Conservation (phyloP, 2,888 invertebrate genomes). For the Torymus tubicola region DNA sequence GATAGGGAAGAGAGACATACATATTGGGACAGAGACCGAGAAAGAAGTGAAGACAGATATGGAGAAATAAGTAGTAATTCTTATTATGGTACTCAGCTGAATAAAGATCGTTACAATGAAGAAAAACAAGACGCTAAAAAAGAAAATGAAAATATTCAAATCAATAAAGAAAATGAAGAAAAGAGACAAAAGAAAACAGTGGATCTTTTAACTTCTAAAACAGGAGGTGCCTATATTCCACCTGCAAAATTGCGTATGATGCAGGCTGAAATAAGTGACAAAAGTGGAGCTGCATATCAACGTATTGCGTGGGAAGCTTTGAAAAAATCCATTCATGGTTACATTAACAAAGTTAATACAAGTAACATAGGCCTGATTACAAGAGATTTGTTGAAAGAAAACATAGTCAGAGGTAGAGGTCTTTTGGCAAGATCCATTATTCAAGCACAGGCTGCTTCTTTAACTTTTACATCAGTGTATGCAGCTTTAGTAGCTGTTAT, state of each 20-base stretch:
- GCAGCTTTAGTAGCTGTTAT: slow-evolving; percentile 96
- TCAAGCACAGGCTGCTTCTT: slow-evolving; percentile 97
- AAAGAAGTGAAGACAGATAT: slow-evolving; percentile 60
- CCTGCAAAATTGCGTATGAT: slow-evolving; percentile 96
- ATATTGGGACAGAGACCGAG: neutral
- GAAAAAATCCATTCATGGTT: slow-evolving; percentile 98
- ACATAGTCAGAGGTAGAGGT: slow-evolving; percentile 96
- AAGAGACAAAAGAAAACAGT: slow-evolving; percentile 76
- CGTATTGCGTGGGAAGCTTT: slow-evolving; percentile 98
- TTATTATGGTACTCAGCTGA: slow-evolving; percentile 62
- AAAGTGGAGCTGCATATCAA: slow-evolving; percentile 95
- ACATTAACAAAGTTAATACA: slow-evolving; percentile 98
- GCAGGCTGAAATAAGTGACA: slow-evolving; percentile 97
- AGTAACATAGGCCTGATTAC: slow-evolving; percentile 96
- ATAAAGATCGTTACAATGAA: slow-evolving; percentile 52
- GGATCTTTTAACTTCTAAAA: slow-evolving; percentile 88
- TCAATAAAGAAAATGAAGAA: slow-evolving; percentile 39
- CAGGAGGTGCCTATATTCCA: slow-evolving; percentile 98
- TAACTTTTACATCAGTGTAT: slow-evolving; percentile 98
- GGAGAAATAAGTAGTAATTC: slow-evolving; percentile 49
- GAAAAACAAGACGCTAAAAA: slow-evolving; percentile 59
- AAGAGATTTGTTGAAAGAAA: slow-evolving; percentile 93
- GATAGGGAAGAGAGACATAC: neutral
- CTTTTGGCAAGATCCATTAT: slow-evolving; percentile 94
- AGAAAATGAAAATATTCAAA: slow-evolving; percentile 48